Evolutionary conservation across 2,113 vertebrate genomes (phyloP).

Genomic region (Lamprologus tigripictilis): DNA sequence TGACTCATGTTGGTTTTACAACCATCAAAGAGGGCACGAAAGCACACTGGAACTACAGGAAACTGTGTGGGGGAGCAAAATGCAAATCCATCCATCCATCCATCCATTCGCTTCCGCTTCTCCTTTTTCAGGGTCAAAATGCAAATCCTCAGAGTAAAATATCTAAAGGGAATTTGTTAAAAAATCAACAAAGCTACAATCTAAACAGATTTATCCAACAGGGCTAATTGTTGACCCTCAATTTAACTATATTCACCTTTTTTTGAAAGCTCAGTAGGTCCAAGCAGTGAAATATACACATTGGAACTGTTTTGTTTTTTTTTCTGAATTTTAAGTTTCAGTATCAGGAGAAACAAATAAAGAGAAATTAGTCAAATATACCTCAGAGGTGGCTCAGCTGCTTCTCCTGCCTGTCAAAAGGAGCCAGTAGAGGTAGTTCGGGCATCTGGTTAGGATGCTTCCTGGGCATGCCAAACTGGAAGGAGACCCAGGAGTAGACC

Average conservation of each 20-base stretch:
- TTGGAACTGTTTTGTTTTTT: background rate
- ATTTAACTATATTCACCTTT: background rate
- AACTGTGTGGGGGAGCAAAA: background rate
- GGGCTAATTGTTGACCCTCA: background rate
- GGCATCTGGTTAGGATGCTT: background rate
- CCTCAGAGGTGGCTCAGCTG: background rate
- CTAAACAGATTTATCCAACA: background rate
- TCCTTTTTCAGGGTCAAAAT: too few species aligned
- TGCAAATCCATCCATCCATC: too few species aligned
- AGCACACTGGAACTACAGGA: background rate
- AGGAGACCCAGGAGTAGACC: background rate
- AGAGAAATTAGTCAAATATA: background rate
- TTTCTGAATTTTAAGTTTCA: background rate
- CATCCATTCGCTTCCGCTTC: too few species aligned
- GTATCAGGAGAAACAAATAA: background rate
- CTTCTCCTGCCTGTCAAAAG: background rate
- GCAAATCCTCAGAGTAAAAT: background rate
- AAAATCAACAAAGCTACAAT: background rate
- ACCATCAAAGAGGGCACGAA: background rate
- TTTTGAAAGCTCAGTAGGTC: fast-evolving
- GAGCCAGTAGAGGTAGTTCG: background rate
- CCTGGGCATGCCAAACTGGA: background rate
- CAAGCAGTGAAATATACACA: background rate
- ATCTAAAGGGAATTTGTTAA: background rate
- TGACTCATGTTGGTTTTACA: background rate